These are phyloP conservation scores for Trochalopteron elliotii DNA, from an alignment of 2,113 vertebrate species.

Conservation along the genomic window DNA sequence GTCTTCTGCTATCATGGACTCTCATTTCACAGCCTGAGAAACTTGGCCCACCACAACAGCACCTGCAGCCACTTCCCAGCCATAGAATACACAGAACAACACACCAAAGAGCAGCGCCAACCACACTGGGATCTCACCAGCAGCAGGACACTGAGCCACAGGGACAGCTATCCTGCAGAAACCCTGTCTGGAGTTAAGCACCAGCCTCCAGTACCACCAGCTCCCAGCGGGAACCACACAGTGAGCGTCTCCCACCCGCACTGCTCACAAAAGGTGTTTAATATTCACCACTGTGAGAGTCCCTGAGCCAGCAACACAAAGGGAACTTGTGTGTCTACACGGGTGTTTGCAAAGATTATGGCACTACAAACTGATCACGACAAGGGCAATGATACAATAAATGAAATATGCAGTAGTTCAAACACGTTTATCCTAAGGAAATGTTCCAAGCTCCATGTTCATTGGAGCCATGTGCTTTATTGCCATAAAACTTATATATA, in stretches of 20 bases:
- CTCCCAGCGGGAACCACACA: not conserved
- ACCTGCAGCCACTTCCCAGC: not conserved
- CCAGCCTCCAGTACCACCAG: not conserved
- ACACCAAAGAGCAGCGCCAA: not conserved
- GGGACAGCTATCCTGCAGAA: not conserved
- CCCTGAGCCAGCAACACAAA: not conserved
- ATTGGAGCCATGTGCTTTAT: not conserved
- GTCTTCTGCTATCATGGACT: not conserved
- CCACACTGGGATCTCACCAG: not conserved
- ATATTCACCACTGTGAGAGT: not conserved
- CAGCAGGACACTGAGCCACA: not conserved
- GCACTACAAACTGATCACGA: not conserved
- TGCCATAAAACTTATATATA: not conserved
- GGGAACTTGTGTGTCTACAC: not conserved
- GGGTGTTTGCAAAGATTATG: not conserved
- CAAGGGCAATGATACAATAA: not conserved
- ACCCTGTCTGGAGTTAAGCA: not conserved
- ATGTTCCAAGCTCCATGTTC: not conserved
- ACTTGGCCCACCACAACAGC: not conserved
- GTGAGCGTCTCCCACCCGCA: accelerated
- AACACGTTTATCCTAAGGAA: not conserved
- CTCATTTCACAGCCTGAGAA: not conserved
- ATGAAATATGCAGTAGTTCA: not conserved
- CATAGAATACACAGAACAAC: not conserved
- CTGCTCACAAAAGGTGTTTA: not conserved